phyloP scores from a whole-genome alignment of 1,140 invertebrate genomes.

The Eumaeus atala region DNA sequence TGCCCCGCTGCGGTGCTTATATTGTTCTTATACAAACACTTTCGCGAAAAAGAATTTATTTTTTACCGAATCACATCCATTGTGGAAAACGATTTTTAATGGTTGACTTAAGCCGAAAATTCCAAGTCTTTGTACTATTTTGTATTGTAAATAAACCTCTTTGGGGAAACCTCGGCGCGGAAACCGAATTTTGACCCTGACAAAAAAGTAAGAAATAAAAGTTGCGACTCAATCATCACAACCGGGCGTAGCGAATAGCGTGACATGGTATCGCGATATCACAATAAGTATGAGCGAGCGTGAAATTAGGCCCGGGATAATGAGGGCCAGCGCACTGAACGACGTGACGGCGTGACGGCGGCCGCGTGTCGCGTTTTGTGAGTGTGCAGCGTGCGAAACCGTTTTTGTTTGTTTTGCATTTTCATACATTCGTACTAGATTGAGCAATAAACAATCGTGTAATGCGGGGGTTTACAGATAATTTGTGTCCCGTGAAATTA shows the following conservation, averaged over 20 bases:
- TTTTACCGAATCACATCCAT: conserved; percentile 45
- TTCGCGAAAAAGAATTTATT: conserved; percentile 56
- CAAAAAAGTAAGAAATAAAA: too few species aligned
- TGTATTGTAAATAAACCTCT: conserved; percentile 27
- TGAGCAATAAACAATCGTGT: background rate
- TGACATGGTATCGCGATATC: conserved; percentile 57
- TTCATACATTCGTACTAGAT: conserved; percentile 6
- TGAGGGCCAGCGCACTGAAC: conserved; percentile 51
- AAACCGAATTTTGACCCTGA: conserved; percentile 23
- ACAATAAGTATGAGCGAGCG: conserved; percentile 59
- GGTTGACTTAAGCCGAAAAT: conserved; percentile 52
- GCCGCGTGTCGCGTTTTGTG: conserved; percentile 58
- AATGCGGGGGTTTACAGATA: too few species aligned
- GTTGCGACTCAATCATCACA: conserved; percentile 22
- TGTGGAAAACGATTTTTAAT: conserved; percentile 51
- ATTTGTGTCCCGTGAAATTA: conserved; percentile 7
- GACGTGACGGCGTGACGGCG: conserved; percentile 39
- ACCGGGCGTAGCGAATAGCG: conserved; percentile 57
- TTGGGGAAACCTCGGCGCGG: conserved; percentile 19
- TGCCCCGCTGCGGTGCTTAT: conserved; percentile 60
- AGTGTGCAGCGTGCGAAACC: conserved; percentile 36
- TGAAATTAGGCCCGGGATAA: conserved; percentile 62
- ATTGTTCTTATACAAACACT: conserved; percentile 72
- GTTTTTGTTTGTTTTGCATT: conserved; percentile 57
- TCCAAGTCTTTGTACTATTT: conserved; percentile 38